These are phyloP conservation scores for Mellilla xanthometata DNA, from an alignment of 2,888 invertebrate species.

Conservation along the genomic window DNA sequence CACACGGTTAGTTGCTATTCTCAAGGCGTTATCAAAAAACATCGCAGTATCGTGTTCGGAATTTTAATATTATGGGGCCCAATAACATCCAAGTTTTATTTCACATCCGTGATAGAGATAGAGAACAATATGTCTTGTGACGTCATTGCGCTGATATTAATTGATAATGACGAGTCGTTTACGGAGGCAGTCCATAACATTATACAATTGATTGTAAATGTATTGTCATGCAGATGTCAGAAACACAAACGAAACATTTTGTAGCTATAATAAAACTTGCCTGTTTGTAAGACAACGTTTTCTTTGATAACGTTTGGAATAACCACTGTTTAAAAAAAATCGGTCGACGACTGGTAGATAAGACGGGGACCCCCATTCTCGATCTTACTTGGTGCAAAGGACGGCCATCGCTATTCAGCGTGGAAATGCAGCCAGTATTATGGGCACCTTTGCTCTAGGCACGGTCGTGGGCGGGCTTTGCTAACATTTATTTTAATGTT, in stretches of 20 bases:
- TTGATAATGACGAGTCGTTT: constrained; percentile 12
- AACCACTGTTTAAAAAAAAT: no score
- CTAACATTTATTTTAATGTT: no score
- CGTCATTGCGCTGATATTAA: constrained; percentile 13
- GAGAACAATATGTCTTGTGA: constrained; percentile 19
- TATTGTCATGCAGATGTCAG: neutral
- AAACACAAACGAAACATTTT: neutral
- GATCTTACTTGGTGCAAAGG: no score
- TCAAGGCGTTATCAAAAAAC: constrained; percentile 16
- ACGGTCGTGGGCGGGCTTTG: no score
- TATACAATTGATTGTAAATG: constrained; percentile 13
- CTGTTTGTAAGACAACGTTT: no score
- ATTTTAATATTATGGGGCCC: constrained; percentile 19
- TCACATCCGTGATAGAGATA: constrained; percentile 22
- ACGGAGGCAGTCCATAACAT: constrained; percentile 14
- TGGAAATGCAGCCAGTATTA: no score
- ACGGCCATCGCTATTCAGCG: no score
- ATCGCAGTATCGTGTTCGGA: constrained; percentile 20
- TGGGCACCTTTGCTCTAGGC: no score
- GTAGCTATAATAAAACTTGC: no score
- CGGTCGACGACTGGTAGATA: no score
- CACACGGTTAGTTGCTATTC: constrained; percentile 21
- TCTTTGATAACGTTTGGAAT: no score
- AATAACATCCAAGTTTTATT: constrained; percentile 17
- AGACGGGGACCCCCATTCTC: no score